Percentiles rank a stretch among this genome's conserved stretches.
These are phyloP conservation scores for Lampropteryx suffumata DNA, from an alignment of 2,888 invertebrate genomes.

Conservation along the genomic window DNA sequence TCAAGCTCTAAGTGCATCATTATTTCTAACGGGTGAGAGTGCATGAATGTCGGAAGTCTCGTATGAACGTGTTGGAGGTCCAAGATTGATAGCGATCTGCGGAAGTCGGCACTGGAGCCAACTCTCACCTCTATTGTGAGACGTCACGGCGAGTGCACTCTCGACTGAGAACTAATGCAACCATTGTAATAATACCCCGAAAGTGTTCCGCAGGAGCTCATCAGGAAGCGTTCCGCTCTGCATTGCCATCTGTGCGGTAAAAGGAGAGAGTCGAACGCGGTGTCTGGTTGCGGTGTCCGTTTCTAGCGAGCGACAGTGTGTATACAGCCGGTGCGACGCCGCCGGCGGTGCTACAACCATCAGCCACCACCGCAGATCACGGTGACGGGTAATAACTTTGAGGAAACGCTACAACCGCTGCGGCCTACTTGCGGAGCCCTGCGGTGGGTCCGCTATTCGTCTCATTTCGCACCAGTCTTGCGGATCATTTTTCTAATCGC, in stretches of 20 bases:
- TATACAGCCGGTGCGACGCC: constrained; percentile 50
- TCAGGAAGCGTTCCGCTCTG: constrained; percentile 79
- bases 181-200: constrained; percentile 61
- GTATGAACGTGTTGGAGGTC: constrained; percentile 51
- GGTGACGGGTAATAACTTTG: constrained; percentile 56
- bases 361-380: constrained; percentile 17
- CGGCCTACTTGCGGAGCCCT: constrained; percentile 62
- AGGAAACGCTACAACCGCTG: constrained; percentile 60
- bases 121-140: constrained; percentile 76
- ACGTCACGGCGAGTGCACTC: constrained; percentile 67
- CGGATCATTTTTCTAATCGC: constrained; percentile 53
- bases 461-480: constrained; percentile 48
- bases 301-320: constrained; percentile 57
- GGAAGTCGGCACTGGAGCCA: constrained; percentile 60
- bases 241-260: constrained; percentile 67
- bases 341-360: constrained; percentile 48
- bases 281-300: constrained; percentile 70
- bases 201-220: constrained; percentile 50
- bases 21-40: constrained; percentile 42
- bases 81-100: constrained; percentile 65
- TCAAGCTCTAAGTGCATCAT: constrained; percentile 36
- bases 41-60: constrained; percentile 56
- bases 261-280: constrained; percentile 71
- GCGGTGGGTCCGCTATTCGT: constrained; percentile 58
- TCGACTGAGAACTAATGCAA: constrained; percentile 58